Base-by-base conservation (phyloP, 1,140 invertebrate species). In the Diabrotica virgifera region DNA sequence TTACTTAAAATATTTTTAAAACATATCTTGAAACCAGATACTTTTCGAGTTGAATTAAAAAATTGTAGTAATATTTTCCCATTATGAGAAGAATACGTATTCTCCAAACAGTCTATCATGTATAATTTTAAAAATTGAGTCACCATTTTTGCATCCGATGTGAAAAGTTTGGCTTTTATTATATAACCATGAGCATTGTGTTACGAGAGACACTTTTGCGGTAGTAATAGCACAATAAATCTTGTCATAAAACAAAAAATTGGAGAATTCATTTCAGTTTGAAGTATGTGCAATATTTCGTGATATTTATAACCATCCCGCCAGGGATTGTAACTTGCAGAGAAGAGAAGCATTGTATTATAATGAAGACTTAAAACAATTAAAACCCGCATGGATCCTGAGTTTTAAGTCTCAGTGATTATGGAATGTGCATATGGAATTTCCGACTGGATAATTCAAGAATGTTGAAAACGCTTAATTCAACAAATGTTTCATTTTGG, bases 401-500 rank as follows among this genome's bases (percentile, higher is more conserved):
- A 58, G 65, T 58, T 63, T 59, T 63, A 64, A 67, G 53, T 67
- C 58, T 60, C 65, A 51, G 54, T 62, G 51, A 67, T 67, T 67
- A 67, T 64, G 62, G 59, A 67, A 67, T 67, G 62, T 60, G 53
- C 64, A 67, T 67, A 67, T 67, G 66, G 66, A 64, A 64, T 67
- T 64, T 52, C 58, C 66, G 58, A 46, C 53, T 63, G 66, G 66
- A 46, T 64, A 53, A 67, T 64, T 67, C 66, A 67, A 67, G 59
- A 67, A 64, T 61, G 59, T 59, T 59, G 36, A 40, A 67, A 53
- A 62, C 55, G 37, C 56, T 67, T 59, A 59, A 37, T 59, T 59
- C 57, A 67, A 67, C 62, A 59, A 63, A 37, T 53, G 51, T 51
- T 61, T 37, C 40, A 24, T n/a, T 40, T 60, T 60, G 59, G 59